phyloP scores from a whole-genome alignment of 2,113 vertebrate species.

The Sclerurus mexicanus region DNA sequence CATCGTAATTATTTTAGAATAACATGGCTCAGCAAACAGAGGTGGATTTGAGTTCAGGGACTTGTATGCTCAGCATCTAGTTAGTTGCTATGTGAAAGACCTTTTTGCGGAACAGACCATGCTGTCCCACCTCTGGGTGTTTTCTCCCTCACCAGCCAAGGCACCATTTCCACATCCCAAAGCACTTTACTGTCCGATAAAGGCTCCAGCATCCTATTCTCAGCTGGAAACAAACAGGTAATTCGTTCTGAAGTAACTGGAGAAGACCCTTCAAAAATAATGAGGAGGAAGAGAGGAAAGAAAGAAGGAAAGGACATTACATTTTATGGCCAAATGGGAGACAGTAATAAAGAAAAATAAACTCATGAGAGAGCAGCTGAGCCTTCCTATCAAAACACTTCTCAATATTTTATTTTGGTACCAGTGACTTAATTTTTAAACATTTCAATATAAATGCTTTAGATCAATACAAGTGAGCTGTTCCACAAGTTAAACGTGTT shows the following conservation, averaged over 20 bases:
- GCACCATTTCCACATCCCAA: background rate
- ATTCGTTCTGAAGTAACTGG: background rate
- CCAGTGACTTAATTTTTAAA: background rate
- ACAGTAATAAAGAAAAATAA: background rate
- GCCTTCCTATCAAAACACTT: background rate
- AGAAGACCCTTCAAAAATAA: background rate
- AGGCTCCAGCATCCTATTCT: background rate
- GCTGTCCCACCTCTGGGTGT: background rate
- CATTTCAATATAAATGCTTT: background rate
- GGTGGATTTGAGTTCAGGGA: background rate
- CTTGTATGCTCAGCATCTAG: background rate
- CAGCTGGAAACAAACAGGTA: background rate
- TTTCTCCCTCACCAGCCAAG: background rate
- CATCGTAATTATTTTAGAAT: conserved; percentile 29
- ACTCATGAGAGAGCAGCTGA: background rate
- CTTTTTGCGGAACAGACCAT: background rate
- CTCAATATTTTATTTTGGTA: background rate
- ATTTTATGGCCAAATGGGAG: background rate
- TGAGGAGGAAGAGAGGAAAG: background rate
- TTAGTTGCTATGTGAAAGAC: background rate
- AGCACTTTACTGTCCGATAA: background rate
- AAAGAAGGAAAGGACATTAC: background rate
- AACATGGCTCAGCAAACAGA: background rate
- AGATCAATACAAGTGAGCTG: background rate
- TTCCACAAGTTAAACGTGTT: background rate